Percentiles rank a stretch among this genome's conserved stretches.
These are phyloP conservation scores for Nomada lathburiana DNA, from an alignment of 2,888 invertebrate species.

Conservation along the genomic window DNA sequence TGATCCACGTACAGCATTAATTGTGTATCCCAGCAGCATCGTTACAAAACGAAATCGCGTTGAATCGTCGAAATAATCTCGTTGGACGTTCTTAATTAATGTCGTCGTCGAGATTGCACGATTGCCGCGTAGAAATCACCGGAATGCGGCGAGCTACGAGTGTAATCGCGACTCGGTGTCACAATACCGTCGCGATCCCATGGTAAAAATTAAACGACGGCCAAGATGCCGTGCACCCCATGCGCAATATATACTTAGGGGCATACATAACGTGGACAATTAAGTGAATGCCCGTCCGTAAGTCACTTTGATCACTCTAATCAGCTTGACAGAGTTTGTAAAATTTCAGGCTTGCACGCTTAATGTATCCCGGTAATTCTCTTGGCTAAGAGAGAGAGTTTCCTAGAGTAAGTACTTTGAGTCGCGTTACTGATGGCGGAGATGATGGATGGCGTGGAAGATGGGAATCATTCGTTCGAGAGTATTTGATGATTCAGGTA, in stretches of 20 bases:
- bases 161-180: background rate
- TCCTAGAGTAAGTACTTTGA: background rate
- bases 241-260: slow-evolving; percentile 2
- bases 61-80: background rate
- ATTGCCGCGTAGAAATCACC: background rate
- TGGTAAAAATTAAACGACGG: slow-evolving; percentile 1
- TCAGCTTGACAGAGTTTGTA: background rate
- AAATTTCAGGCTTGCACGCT: background rate
- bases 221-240: background rate
- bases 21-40: too few relatives aligned
- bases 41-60: too few relatives aligned
- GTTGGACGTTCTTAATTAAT: background rate
- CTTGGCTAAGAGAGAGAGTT: background rate
- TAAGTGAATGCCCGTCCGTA: slow-evolving; percentile 11
- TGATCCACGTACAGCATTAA: background rate
- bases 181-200: background rate
- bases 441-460: background rate
- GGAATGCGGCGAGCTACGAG: background rate
- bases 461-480: background rate
- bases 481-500: background rate
- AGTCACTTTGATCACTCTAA: slow-evolving; percentile 20
- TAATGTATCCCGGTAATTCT: slow-evolving; percentile 6
- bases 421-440: background rate
- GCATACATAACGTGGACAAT: background rate
- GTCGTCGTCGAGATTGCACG: background rate